Base-by-base conservation (phyloP, 2,113 vertebrate genomes). In the Holacanthus passer region DNA sequence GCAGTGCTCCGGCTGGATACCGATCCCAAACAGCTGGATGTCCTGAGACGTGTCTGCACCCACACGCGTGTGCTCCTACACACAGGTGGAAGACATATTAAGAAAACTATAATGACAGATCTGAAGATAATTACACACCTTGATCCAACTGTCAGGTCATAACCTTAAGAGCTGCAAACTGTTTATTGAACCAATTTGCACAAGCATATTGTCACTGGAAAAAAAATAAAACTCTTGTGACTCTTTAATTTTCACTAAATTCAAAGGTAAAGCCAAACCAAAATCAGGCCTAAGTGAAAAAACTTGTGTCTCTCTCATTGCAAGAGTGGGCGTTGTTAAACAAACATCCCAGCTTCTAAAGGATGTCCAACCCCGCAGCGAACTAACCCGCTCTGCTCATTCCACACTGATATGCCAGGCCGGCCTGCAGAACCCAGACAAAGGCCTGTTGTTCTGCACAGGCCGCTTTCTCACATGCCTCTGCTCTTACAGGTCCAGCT, bases 1-100 rank as follows among this genome's bases (percentile, higher is more conserved):
- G 68, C 97, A 99, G 93, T 99, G 98, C 83, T 99, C 96, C 5
- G 97, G 93, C 81, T 98, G 97, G 89, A 99, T 99, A 39, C 98
- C 98, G 83, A 99, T 99, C 13, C 98, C 98, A 64, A 97, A 99
- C 69, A 99, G 96, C 94, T 99, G 98, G 90, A 99, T 99, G 91
- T 99, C 98, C 94, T 99, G 98, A 86, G 98, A 98, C 0, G 97
- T 99, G 91, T 99, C 96, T 12, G 97, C 98, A 27, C 98, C 98
- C 83, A 99, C 97, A 84, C 95, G 96, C 0, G 97, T 97, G 86
- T 97, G 97, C 87, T 98, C 96, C 98, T 99, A 77, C 41, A 83
- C 82, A 86, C 94, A 92, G 80, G 74, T 56, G 83, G 80, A 84
- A n/a, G 64, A 81, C 50, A 79, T 17, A 84, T 81, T 56, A 56